Evolutionary conservation across 2,888 invertebrate genomes (phyloP).

Genomic region (Ornithoptera priamus): DNA sequence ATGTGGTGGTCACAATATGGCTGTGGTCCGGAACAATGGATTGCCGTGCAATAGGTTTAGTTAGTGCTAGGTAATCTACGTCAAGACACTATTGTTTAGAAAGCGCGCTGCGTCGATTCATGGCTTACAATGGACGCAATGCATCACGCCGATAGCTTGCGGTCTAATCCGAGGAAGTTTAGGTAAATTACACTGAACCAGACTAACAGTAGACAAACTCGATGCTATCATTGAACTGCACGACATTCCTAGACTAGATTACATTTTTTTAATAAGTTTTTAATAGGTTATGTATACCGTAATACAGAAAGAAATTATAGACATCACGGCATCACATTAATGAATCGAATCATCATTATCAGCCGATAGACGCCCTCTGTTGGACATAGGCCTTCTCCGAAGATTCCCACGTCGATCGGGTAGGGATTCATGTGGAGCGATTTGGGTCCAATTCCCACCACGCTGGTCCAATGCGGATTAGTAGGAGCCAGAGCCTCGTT

Average conservation of each 20-base stretch:
- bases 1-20: neutral
- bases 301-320: no score
- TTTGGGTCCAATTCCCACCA: no score
- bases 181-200: constrained; percentile 20
- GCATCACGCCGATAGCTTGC: constrained; percentile 61
- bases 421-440: no score
- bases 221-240: neutral
- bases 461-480: no score
- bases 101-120: constrained; percentile 50
- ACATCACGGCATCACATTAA: no score
- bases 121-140: constrained; percentile 54
- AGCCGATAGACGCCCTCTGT: no score
- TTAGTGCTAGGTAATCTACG: constrained; percentile 42
- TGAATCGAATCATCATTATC: no score
- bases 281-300: no score
- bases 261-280: neutral
- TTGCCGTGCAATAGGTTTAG: constrained; percentile 31
- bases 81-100: constrained; percentile 54
- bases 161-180: constrained; percentile 46
- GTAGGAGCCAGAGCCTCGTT: no score
- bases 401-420: no score
- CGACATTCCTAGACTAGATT: neutral
- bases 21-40: constrained; percentile 25
- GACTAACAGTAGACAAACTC: neutral
- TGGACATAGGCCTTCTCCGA: no score